Evolutionary conservation across 2,888 invertebrate genomes (phyloP).

Genomic region (Oligia latruncula): DNA sequence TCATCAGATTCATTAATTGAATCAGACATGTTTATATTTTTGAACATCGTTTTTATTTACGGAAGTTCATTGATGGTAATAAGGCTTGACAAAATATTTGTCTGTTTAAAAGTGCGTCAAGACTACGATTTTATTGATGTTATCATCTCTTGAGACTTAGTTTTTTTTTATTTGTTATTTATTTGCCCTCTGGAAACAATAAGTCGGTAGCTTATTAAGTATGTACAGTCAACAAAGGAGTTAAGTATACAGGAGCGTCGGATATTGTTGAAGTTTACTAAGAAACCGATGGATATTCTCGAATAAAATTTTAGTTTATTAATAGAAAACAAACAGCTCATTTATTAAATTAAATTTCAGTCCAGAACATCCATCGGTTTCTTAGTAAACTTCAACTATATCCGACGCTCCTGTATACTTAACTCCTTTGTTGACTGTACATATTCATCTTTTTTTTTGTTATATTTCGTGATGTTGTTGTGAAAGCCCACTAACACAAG

Average conservation of each 20-base stretch:
- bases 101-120: background rate
- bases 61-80: slow-evolving; percentile 1
- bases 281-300: too few relatives aligned
- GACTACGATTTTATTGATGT: background rate
- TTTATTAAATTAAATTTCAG: too few relatives aligned
- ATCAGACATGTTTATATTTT: slow-evolving; percentile 27
- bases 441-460: background rate
- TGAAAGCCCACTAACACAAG: background rate
- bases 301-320: too few relatives aligned
- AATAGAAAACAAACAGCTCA: too few relatives aligned
- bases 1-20: background rate
- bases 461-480: background rate
- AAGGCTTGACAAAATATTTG: background rate
- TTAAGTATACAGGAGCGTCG: too few relatives aligned
- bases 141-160: background rate
- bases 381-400: too few relatives aligned
- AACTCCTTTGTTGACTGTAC: too few relatives aligned
- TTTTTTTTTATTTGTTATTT: background rate
- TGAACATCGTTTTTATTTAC: background rate
- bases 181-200: slow-evolving; percentile 22
- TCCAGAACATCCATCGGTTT: too few relatives aligned
- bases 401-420: too few relatives aligned
- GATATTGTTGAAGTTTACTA: too few relatives aligned
- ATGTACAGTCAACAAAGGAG: too few relatives aligned
- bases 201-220: background rate